Evolutionary conservation across 2,888 invertebrate genomes (phyloP).

Genomic region (Meganola albula): DNA sequence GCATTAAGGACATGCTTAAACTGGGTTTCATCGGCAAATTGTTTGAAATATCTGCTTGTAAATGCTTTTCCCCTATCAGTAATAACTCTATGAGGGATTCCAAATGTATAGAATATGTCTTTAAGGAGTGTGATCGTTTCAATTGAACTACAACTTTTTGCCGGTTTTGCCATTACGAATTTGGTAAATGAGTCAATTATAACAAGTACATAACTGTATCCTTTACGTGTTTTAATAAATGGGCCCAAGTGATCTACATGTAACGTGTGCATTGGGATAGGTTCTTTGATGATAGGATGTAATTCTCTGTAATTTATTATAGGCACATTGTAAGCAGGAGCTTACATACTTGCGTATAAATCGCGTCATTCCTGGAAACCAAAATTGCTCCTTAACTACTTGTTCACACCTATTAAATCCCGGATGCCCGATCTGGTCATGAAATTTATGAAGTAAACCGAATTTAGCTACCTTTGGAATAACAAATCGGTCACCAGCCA

Average conservation of each 20-base stretch:
- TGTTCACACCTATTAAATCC: neutral
- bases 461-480: conserved; percentile 3
- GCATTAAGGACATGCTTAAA: conserved; percentile 2
- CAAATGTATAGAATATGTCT: neutral
- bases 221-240: conserved; percentile 16
- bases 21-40: neutral
- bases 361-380: conserved; percentile 45
- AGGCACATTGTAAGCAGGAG: conserved; percentile 18
- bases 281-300: conserved; percentile 18
- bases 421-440: neutral
- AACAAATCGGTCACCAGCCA: conserved; percentile 1
- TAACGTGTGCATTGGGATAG: conserved; percentile 20
- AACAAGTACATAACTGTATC: conserved; percentile 18
- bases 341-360: conserved; percentile 46
- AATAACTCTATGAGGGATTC: neutral
- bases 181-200: conserved; percentile 22
- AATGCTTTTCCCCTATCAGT: conserved; percentile 2
- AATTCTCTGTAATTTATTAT: conserved; percentile 20
- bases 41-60: conserved; percentile 2
- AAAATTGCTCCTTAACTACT: conserved; percentile 41
- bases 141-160: conserved; percentile 9
- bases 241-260: conserved; percentile 26
- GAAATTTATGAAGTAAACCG: conserved; percentile 2
- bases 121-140: conserved; percentile 6
- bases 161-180: conserved; percentile 15